These are phyloP conservation scores for Erebia ligea DNA, from an alignment of 2,888 invertebrate species.

Conservation along the genomic window DNA sequence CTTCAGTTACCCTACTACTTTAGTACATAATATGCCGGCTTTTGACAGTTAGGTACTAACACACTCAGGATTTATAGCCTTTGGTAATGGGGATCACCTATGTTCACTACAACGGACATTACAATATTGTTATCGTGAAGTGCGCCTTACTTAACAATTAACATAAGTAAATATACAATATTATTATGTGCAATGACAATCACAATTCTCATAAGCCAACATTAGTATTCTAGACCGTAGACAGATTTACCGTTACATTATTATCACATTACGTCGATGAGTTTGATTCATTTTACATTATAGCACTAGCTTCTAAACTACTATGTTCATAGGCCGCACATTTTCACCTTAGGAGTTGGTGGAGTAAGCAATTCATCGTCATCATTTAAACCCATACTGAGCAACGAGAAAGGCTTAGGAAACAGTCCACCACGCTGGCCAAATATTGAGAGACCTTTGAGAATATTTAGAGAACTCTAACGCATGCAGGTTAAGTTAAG, in stretches of 20 bases:
- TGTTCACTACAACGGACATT: neutral
- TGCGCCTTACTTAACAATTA: slow-evolving; percentile 1
- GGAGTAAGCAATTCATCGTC: neutral
- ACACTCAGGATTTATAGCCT: neutral
- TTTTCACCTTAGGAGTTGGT: neutral
- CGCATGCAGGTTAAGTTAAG: too few relatives aligned
- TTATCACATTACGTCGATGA: slow-evolving; percentile 5
- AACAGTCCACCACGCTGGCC: too few relatives aligned
- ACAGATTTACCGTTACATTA: neutral
- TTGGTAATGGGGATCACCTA: neutral
- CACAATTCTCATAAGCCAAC: neutral
- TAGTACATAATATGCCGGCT: too few relatives aligned
- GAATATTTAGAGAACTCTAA: too few relatives aligned
- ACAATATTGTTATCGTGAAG: neutral
- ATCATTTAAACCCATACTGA: too few relatives aligned
- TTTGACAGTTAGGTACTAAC: neutral
- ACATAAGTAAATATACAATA: neutral
- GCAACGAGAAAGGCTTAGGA: too few relatives aligned
- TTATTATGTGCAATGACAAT: neutral
- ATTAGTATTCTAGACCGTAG: neutral
- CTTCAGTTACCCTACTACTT: too few relatives aligned
- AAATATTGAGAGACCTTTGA: too few relatives aligned
- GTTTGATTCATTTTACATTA: neutral
- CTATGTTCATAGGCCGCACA: neutral
- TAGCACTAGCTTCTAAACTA: slow-evolving; percentile 1